A percentile compares a stretch with the other conserved stretches of the same genome.
Conservation (phyloP, 2,888 invertebrate genomes). For the Idaea dimidiata region DNA sequence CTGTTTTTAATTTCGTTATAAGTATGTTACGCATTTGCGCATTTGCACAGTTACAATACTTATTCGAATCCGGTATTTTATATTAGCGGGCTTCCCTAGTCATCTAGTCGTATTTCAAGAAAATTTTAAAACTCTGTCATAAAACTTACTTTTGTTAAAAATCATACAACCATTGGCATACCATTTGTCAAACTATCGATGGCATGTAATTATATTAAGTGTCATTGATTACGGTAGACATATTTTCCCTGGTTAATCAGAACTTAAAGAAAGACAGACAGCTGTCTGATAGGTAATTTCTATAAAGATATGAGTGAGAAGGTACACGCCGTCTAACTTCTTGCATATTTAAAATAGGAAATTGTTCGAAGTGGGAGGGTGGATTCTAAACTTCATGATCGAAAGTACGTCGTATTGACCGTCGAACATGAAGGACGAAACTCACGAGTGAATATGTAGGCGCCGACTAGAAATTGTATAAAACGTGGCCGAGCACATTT, state of each 20-base stretch:
- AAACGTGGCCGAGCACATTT: conserved; percentile 80
- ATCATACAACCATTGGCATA: too few relatives aligned
- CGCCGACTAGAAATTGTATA: conserved; percentile 78
- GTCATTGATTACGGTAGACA: background rate
- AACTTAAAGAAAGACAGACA: background rate
- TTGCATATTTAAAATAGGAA: background rate
- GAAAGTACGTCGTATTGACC: conserved; percentile 3
- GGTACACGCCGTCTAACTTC: background rate
- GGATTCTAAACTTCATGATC: background rate
- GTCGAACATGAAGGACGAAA: conserved; percentile 7
- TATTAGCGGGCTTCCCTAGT: too few relatives aligned
- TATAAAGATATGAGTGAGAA: background rate
- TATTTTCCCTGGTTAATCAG: background rate
- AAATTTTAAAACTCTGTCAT: too few relatives aligned
- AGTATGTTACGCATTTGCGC: too few relatives aligned
- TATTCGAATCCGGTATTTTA: too few relatives aligned
- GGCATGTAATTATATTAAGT: too few relatives aligned
- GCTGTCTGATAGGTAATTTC: background rate
- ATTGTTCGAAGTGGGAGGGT: background rate
- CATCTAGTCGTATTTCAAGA: too few relatives aligned
- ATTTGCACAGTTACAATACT: too few relatives aligned
- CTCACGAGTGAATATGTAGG: conserved; percentile 16
- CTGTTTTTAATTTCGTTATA: too few relatives aligned
- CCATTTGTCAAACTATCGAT: too few relatives aligned
- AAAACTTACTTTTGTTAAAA: too few relatives aligned